Percentiles rank a stretch among this genome's conserved stretches.
Evolutionary conservation across 2,113 vertebrate species (phyloP).

Genomic region (Ciconia maguari): DNA sequence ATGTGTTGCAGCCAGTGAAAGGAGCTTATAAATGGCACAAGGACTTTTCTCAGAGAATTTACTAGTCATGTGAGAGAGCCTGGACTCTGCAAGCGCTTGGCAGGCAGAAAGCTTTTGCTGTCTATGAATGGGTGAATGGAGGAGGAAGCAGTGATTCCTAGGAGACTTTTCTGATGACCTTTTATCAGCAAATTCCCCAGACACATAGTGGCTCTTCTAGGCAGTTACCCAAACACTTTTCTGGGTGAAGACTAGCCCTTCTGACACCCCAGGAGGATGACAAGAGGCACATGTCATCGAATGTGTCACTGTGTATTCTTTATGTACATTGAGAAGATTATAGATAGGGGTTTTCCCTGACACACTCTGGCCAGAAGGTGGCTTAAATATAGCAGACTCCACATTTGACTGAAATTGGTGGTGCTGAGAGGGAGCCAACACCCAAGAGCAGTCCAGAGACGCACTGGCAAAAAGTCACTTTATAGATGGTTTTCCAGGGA

Average conservation of each 20-base stretch:
- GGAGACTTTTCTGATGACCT: background rate
- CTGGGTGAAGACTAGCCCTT: background rate
- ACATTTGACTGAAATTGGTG: background rate
- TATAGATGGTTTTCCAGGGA: background rate
- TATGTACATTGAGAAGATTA: background rate
- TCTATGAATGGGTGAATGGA: background rate
- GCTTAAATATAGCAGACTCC: background rate
- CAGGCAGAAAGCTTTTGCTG: background rate
- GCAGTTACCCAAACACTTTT: background rate
- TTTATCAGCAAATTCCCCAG: background rate
- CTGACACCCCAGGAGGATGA: background rate
- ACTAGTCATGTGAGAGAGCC: rapidly evolving
- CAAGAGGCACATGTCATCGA: background rate
- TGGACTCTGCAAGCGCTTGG: rapidly evolving
- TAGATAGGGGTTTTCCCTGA: background rate
- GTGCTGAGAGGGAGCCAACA: background rate
- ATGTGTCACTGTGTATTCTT: background rate
- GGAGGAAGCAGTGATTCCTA: background rate
- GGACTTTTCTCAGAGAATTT: background rate
- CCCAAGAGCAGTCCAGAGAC: background rate
- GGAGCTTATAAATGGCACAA: background rate
- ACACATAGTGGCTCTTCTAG: background rate
- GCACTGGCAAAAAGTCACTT: background rate
- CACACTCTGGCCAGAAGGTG: background rate
- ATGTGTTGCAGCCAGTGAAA: background rate